Evolutionary conservation across 2,888 invertebrate genomes (phyloP).

Genomic region (Acanthosoma haemorrhoidale): DNA sequence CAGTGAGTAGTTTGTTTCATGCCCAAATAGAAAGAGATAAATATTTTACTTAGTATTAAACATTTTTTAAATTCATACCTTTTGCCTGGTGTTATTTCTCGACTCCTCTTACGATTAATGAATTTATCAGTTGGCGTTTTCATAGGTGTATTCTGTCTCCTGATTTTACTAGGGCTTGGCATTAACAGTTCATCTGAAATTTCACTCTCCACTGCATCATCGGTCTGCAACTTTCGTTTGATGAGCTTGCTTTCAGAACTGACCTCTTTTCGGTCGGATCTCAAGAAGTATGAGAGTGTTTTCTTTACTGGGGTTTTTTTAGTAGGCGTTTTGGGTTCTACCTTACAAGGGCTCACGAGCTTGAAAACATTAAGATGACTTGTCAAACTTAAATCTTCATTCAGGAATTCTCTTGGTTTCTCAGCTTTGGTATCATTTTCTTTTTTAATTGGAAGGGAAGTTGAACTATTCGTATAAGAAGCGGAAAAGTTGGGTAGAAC

Average conservation of each 20-base stretch:
- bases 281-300: neutral
- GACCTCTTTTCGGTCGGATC: conserved; percentile 21
- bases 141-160: conserved; percentile 28
- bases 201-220: neutral
- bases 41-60: too few species aligned
- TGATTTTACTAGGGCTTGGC: conserved; percentile 41
- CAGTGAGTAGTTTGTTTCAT: too few species aligned
- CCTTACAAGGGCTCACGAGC: conserved; percentile 40
- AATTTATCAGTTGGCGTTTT: conserved; percentile 5
- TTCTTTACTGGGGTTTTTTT: conserved; percentile 21
- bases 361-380: conserved; percentile 41
- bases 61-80: too few species aligned
- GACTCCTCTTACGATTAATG: conserved; percentile 8
- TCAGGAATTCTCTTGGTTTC: conserved; percentile 33
- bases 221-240: conserved; percentile 19
- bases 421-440: conserved; percentile 26
- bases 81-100: conserved; percentile 19
- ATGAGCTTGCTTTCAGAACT: neutral
- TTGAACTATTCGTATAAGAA: neutral
- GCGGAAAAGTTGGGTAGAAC: conserved; percentile 22
- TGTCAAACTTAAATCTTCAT: conserved; percentile 42
- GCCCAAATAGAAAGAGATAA: too few species aligned
- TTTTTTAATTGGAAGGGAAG: neutral
- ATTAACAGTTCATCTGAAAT: conserved; percentile 37
- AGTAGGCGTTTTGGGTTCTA: conserved; percentile 27